Percentiles rank a stretch among this genome's conserved stretches.
Conservation (phyloP, 2,797 vertebrate species). For the Peromyscus aztecus region DNA sequence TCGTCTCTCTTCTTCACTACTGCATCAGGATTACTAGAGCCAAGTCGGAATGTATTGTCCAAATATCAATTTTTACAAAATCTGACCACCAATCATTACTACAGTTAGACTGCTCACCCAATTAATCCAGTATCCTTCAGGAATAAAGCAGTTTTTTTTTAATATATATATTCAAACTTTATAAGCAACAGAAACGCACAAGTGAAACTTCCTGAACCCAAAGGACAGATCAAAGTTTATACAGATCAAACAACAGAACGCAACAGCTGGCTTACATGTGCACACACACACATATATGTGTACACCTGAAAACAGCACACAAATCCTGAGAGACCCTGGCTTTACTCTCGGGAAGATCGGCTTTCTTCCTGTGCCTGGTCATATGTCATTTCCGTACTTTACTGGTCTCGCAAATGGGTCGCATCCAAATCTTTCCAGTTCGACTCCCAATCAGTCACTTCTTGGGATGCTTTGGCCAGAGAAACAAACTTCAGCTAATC, state of each 20-base stretch:
- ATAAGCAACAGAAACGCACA: conserved; percentile 17
- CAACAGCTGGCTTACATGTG: neutral
- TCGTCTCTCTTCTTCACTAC: neutral
- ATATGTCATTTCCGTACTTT: conserved; percentile 13
- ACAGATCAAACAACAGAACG: neutral
- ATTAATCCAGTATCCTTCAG: neutral
- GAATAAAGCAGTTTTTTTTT: neutral
- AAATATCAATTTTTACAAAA: neutral
- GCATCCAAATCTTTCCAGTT: conserved; percentile 9
- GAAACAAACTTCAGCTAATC: conserved; percentile 37
- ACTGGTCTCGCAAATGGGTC: neutral
- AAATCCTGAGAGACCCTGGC: conserved; percentile 19
- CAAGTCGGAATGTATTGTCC: neutral
- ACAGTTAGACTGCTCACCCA: neutral
- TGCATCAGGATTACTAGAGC: neutral
- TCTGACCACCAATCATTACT: neutral
- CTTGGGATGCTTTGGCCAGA: neutral
- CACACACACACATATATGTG: too few relatives aligned
- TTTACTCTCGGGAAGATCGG: neutral
- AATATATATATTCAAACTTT: neutral
- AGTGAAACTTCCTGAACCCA: neutral
- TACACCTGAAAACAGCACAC: neutral
- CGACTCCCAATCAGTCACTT: conserved; percentile 45
- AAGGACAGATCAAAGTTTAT: neutral
- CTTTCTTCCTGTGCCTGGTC: conserved; percentile 8